phyloP scores from a whole-genome alignment of 2,888 invertebrate species.

The Conistra vaccinii region DNA sequence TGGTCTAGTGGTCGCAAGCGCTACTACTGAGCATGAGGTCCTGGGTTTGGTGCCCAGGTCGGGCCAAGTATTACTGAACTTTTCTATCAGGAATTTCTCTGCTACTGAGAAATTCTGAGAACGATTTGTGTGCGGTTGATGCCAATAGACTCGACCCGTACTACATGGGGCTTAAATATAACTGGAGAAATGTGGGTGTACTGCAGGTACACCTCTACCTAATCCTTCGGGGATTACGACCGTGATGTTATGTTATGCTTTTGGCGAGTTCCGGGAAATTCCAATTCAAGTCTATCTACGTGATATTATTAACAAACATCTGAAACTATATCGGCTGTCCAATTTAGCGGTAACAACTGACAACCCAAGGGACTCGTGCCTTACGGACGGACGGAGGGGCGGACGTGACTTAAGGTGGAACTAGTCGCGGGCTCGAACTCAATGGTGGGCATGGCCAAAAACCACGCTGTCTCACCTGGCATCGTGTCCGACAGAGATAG shows the following conservation, averaged over 20 bases:
- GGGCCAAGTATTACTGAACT: too few relatives aligned
- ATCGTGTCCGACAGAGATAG: too few relatives aligned
- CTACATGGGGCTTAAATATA: too few relatives aligned
- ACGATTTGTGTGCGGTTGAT: background rate
- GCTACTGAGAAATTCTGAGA: background rate
- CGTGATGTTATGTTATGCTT: background rate
- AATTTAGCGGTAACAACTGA: constrained; percentile 29
- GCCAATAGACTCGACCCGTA: background rate
- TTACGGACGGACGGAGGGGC: constrained; percentile 2
- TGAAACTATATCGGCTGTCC: constrained; percentile 18
- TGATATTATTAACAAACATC: background rate
- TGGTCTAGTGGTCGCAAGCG: too few relatives aligned
- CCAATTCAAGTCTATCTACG: background rate
- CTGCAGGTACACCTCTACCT: too few relatives aligned
- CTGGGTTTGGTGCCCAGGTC: too few relatives aligned
- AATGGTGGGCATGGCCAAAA: too few relatives aligned
- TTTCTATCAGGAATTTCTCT: background rate
- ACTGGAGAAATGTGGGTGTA: background rate
- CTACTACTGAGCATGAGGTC: too few relatives aligned
- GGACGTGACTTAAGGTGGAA: constrained; percentile 7
- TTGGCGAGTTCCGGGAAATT: background rate
- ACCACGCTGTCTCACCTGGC: too few relatives aligned
- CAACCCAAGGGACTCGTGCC: constrained; percentile 25
- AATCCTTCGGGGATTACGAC: too few relatives aligned
- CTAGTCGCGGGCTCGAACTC: too few relatives aligned